phyloP scores from a whole-genome alignment of 2,797 vertebrate species.

The Smutsia gigantea region DNA sequence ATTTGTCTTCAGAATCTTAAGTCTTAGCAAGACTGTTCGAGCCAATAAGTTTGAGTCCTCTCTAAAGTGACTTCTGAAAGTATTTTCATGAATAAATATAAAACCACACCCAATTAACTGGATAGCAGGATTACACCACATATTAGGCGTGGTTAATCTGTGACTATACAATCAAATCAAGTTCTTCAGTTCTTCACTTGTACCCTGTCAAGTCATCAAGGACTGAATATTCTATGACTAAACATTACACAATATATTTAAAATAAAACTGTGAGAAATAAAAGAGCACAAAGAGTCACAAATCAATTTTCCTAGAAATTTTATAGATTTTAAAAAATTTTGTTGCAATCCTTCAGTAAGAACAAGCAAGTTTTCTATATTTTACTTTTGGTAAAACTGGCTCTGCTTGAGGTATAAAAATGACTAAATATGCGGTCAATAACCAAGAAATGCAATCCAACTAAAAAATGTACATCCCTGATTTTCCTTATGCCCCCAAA shows the following conservation, averaged over 20 bases:
- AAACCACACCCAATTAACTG: not conserved
- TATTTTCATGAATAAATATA: not conserved
- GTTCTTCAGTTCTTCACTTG: not conserved
- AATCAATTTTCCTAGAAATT: not conserved
- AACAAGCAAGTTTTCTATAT: not conserved
- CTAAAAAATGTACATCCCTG: not conserved
- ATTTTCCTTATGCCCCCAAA: conserved; percentile 5
- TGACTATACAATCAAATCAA: not conserved
- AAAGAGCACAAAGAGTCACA: not conserved
- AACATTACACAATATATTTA: not conserved
- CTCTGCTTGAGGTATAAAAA: not conserved
- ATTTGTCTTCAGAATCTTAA: not conserved
- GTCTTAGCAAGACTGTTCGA: not conserved
- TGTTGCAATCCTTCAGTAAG: not conserved
- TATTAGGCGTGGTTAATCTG: not conserved
- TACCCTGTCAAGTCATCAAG: not conserved
- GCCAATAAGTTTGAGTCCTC: not conserved
- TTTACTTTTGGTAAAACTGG: not conserved
- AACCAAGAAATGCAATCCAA: not conserved
- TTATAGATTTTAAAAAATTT: not conserved
- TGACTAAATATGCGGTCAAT: not conserved
- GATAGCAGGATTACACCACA: not conserved
- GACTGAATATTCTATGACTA: not conserved
- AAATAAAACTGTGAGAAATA: not conserved
- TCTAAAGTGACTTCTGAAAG: not conserved